Evolutionary conservation across 2,888 invertebrate genomes (phyloP).

Genomic region (Cataglyphis cursor): DNA sequence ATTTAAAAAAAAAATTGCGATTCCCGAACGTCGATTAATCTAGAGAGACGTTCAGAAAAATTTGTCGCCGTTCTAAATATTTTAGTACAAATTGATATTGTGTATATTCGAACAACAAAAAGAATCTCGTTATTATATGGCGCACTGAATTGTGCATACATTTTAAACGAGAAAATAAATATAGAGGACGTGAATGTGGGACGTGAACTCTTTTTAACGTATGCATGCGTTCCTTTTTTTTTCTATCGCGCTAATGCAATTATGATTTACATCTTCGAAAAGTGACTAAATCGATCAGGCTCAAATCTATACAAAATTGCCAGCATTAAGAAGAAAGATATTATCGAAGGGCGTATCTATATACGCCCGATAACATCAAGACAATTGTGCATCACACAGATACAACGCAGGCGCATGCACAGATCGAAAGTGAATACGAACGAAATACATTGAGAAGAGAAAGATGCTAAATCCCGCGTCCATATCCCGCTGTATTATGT

Average conservation of each 20-base stretch:
- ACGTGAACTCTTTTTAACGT: conserved; percentile 5
- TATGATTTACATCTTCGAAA: not conserved
- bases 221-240: conserved; percentile 22
- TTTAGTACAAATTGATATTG: not conserved
- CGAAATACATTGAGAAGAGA: conserved; percentile 64
- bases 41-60: not conserved
- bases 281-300: conserved; percentile 11
- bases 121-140: not conserved
- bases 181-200: not conserved
- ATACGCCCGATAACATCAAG: conserved; percentile 49
- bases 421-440: conserved; percentile 54
- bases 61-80: not conserved
- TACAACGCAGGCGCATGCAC: conserved; percentile 69
- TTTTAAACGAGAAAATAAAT: not conserved
- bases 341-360: conserved; percentile 30
- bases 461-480: conserved; percentile 34
- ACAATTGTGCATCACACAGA: conserved; percentile 70
- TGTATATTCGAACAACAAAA: not conserved
- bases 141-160: not conserved
- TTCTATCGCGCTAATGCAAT: conserved; percentile 19
- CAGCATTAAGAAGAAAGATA: conserved; percentile 23
- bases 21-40: not conserved
- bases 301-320: conserved; percentile 24
- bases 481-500: conserved; percentile 7
- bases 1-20: not conserved